These are phyloP conservation scores for Gambusia affinis DNA, from an alignment of 2,113 vertebrate genomes.

Conservation along the genomic window DNA sequence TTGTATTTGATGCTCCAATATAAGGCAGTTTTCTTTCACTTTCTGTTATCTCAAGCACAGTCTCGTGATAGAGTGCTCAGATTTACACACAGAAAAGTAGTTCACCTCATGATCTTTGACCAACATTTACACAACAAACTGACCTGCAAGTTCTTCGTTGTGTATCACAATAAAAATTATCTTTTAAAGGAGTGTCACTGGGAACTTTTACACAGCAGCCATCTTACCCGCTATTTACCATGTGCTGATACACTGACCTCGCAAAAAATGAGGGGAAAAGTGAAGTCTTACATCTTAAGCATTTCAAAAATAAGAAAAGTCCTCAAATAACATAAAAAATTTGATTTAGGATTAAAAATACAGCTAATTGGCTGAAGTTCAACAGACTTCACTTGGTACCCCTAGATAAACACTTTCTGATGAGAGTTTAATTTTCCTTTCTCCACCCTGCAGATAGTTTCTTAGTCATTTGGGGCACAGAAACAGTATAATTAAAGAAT, in stretches of 20 bases:
- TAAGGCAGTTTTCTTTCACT: conserved; percentile 45
- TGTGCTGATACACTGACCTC: background rate
- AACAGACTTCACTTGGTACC: background rate
- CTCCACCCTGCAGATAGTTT: background rate
- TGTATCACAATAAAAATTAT: background rate
- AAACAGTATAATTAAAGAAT: background rate
- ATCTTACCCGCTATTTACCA: rapidly evolving
- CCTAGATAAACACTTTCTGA: background rate
- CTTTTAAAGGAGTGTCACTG: background rate
- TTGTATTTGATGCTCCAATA: background rate
- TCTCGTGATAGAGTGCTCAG: background rate
- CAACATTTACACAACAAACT: background rate
- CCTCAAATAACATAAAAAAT: background rate
- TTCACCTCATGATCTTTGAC: conserved; percentile 8
- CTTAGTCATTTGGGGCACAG: background rate
- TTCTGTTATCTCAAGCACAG: conserved; percentile 17
- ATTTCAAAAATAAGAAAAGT: background rate
- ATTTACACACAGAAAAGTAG: rapidly evolving
- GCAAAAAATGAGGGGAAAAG: background rate
- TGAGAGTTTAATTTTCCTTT: background rate
- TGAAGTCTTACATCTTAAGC: background rate
- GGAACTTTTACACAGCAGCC: background rate
- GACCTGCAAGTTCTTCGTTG: background rate
- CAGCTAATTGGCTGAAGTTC: background rate
- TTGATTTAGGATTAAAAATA: background rate